Base-by-base conservation (phyloP, 2,113 vertebrate species). In the Delphinus delphis region DNA sequence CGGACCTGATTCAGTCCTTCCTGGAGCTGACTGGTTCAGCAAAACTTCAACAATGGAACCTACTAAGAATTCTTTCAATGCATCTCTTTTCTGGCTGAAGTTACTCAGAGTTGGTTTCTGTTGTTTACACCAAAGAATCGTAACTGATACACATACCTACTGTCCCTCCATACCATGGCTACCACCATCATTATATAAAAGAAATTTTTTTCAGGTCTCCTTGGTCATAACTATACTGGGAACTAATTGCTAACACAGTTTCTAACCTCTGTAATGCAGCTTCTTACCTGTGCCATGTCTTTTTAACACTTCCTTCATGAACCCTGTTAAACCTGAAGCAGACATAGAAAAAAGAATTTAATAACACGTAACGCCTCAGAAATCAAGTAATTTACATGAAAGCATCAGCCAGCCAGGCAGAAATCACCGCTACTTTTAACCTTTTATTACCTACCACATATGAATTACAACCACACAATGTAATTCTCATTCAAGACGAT, bases 351-450 rank as follows among this genome's bases (percentile, higher is more conserved):
- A 84, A 90, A 90, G 18, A 84, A 83, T 71, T 93, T 97, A 92
- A 90, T 93, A 88, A 81, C 38, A 76, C 0, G 11, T 41, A 77
- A 88, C 68, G 67, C 88, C 67, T 88, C 74, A 88, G 85, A 92
- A 97, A 95, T 87, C 88, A 70, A 87, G 50, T 76, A 62, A 71
- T n/a, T 33, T 90, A 58, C 77, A 80, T 94, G 93, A 86, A 93
- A 55, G 67, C 44, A 81, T n/a, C 36, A 60, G 80, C 38, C 53
- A 84, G 25, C 65, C 44, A 79, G 76, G 74, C 63, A 73, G 82
- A 97, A 88, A 88, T 88, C 77, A 77, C 47, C 38, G 47, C 21
- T 3, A 13, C 90, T 88, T 93, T 97, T 91, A 97, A 84, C 81
- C 71, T 95, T 96, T 94, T 86, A 96, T 94, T 92, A 86, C 73